Conservation (phyloP, 2,888 invertebrate genomes). For the Pristionchus exspectatus region DNA sequence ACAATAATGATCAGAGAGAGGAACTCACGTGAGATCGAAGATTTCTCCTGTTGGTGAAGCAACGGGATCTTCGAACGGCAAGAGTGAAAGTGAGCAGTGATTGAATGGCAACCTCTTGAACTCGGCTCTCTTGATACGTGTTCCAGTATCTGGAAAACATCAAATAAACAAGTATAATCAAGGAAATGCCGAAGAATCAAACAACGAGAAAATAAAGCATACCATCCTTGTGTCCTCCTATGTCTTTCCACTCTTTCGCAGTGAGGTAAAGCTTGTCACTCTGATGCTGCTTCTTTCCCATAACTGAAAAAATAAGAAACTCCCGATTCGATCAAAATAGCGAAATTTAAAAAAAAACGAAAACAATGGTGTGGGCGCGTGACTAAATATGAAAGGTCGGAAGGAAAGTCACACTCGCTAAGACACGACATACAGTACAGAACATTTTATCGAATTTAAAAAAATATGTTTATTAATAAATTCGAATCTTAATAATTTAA, state of each 20-base stretch:
- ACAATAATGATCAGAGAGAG: not conserved
- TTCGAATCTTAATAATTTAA: not conserved
- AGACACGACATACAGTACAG: not conserved
- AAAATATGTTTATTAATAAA: no score
- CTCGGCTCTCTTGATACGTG: conserved; percentile 80
- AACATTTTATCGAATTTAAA: not conserved
- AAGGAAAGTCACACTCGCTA: not conserved
- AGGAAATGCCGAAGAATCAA: not conserved
- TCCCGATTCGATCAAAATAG: not conserved
- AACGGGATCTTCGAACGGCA: conserved; percentile 93
- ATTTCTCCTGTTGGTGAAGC: conserved; percentile 93
- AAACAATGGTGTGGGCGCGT: not conserved
- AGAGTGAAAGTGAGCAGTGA: conserved; percentile 86
- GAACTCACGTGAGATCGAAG: conserved; percentile 87
- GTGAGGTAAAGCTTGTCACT: conserved; percentile 78
- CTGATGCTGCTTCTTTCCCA: conserved; percentile 79
- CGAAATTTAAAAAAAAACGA: conserved; percentile 16
- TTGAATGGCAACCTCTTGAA: conserved; percentile 92
- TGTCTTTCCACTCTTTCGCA: conserved; percentile 77
- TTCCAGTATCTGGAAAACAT: conserved; percentile 70
- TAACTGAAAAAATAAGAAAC: conserved; percentile 53
- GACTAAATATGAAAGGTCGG: not conserved
- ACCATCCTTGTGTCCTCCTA: conserved; percentile 79
- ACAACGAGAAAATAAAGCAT: not conserved
- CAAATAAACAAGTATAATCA: not conserved